A percentile compares a stretch with the other conserved stretches of the same genome.
phyloP scores from a whole-genome alignment of 2,888 invertebrate species.

The Pecten maximus region DNA sequence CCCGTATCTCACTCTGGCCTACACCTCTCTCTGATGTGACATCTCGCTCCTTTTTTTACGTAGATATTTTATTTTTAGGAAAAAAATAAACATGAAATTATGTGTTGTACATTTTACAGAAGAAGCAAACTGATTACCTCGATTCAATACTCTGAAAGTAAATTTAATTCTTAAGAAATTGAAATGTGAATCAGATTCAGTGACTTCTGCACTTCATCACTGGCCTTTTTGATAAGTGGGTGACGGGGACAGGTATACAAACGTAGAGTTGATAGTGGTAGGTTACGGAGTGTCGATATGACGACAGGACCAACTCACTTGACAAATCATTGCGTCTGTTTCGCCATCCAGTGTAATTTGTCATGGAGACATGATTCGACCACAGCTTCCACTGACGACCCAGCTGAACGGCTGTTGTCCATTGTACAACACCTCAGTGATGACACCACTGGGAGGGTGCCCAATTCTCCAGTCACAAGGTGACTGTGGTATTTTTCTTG shows the following conservation, averaged over 20 bases:
- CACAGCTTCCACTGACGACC: conserved; percentile 4
- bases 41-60: conserved; percentile 17
- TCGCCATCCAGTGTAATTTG: not conserved
- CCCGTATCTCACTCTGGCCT: not conserved
- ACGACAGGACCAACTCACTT: not conserved
- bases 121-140: too few relatives aligned
- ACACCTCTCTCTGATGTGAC: not conserved
- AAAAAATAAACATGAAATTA: not conserved
- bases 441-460: conserved; percentile 3
- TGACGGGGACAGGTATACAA: not conserved
- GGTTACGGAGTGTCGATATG: not conserved
- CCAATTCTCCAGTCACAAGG: conserved; percentile 1
- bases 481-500: not conserved
- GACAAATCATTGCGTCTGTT: conserved; percentile 27
- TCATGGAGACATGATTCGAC: not conserved
- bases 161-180: not conserved
- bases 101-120: not conserved
- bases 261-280: not conserved
- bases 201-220: not conserved
- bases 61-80: not conserved
- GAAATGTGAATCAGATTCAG: not conserved
- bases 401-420: not conserved
- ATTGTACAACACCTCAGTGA: not conserved
- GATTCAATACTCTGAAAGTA: not conserved
- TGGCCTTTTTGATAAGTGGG: not conserved